phyloP scores from a whole-genome alignment of 2,888 invertebrate species.

The Cactoblastis cactorum region DNA sequence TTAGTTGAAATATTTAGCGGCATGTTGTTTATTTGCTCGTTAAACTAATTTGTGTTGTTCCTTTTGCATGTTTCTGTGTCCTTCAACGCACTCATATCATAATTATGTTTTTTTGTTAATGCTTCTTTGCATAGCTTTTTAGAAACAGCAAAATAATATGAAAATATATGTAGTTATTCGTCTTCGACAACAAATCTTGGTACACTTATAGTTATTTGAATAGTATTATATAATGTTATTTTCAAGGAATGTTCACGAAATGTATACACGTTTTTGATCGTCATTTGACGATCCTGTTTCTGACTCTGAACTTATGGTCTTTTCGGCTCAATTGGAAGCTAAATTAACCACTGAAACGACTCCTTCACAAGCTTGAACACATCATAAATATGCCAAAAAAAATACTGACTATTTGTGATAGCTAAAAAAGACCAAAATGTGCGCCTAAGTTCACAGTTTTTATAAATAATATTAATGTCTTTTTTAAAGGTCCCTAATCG shows the following conservation, averaged over 20 bases:
- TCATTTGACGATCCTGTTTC: conserved; percentile 38
- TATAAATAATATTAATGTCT: conserved; percentile 47
- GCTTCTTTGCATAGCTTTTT: conserved; percentile 59
- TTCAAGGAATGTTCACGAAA: conserved; percentile 66
- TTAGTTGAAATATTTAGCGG: conserved; percentile 25
- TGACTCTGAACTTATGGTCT: conserved; percentile 39
- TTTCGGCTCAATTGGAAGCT: background rate
- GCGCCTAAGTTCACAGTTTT: conserved; percentile 39
- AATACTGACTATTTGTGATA: too few species aligned
- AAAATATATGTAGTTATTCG: conserved; percentile 33
- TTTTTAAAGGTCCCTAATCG: conserved; percentile 66
- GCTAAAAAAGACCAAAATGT: background rate
- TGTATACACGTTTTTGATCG: conserved; percentile 50
- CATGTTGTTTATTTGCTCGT: conserved; percentile 27
- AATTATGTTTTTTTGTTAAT: conserved; percentile 47
- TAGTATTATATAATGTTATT: conserved; percentile 46
- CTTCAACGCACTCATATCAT: conserved; percentile 75
- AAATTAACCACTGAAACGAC: too few species aligned
- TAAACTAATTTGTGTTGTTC: conserved; percentile 36
- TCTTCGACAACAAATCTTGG: conserved; percentile 49
- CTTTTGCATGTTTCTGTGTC: conserved; percentile 67
- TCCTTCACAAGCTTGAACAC: too few species aligned
- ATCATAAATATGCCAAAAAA: too few species aligned
- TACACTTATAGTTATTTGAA: conserved; percentile 46
- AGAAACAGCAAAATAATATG: conserved; percentile 62